phyloP scores from a whole-genome alignment of 2,113 vertebrate genomes.

The Elaphurus davidianus region DNA sequence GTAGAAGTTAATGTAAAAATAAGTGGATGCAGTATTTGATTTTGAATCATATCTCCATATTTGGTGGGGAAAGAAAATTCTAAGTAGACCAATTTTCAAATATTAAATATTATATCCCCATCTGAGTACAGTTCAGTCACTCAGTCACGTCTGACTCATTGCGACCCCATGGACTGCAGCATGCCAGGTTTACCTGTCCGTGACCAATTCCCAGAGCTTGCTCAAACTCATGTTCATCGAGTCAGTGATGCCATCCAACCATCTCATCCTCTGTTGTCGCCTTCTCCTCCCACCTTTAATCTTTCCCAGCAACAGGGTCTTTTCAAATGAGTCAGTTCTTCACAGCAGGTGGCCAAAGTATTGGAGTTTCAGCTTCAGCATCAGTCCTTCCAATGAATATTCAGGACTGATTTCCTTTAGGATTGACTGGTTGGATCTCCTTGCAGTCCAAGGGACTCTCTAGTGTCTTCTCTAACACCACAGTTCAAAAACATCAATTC shows the following conservation, averaged over 20 bases:
- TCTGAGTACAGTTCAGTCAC: background rate
- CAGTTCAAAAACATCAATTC: background rate
- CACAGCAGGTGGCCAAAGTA: background rate
- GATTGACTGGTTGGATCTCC: background rate
- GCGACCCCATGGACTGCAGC: rapidly evolving
- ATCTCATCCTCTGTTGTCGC: background rate
- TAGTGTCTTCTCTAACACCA: background rate
- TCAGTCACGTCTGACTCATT: background rate
- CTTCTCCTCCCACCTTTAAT: background rate
- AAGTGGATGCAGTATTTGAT: background rate
- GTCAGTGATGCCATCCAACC: background rate
- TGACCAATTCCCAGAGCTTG: background rate
- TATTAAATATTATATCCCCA: background rate
- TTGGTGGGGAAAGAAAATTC: background rate
- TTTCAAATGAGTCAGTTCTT: background rate
- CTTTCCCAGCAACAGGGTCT: background rate
- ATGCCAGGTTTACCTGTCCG: background rate
- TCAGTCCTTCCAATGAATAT: background rate
- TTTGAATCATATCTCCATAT: background rate
- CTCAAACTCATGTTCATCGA: background rate
- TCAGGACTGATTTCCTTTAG: background rate
- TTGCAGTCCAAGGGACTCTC: background rate
- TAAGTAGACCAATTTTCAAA: background rate
- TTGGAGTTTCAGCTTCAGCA: background rate
- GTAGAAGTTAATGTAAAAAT: background rate